Percentiles rank a stretch among this genome's conserved stretches.
phyloP scores from a whole-genome alignment of 2,797 vertebrate species.

The Crocodylus rhombifer region DNA sequence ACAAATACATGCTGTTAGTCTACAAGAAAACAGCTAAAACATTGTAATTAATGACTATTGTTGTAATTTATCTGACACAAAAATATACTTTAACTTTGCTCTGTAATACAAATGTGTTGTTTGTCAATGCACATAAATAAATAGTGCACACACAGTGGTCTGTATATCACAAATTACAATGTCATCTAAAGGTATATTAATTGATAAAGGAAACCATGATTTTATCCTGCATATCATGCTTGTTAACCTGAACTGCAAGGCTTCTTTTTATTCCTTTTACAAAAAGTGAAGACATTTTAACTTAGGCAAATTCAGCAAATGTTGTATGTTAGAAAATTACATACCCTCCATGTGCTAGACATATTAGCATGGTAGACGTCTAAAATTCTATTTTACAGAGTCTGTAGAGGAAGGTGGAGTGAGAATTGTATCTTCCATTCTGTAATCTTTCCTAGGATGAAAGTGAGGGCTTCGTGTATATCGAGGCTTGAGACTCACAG shows the following conservation, averaged over 20 bases:
- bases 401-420: constrained; percentile 59
- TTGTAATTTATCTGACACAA: background rate
- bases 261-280: constrained; percentile 35
- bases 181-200: constrained; percentile 42
- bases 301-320: constrained; percentile 23
- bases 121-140: constrained; percentile 3
- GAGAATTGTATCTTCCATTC: constrained; percentile 70
- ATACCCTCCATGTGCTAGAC: background rate
- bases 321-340: constrained; percentile 27
- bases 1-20: background rate
- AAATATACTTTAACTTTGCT: background rate
- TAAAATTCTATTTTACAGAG: constrained; percentile 71
- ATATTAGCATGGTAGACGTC: background rate
- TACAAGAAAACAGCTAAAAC: background rate
- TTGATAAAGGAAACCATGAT: constrained; percentile 59
- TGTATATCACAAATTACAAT: constrained; percentile 24
- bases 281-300: constrained; percentile 54
- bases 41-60: background rate
- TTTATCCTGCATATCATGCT: constrained; percentile 49
- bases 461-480: constrained; percentile 58
- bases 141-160: background rate
- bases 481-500: constrained; percentile 71
- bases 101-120: background rate
- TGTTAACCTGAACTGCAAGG: constrained; percentile 1
- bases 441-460: constrained; percentile 66